Conservation (phyloP, 2,797 vertebrate species). For the Sebastolobus altivelis region DNA sequence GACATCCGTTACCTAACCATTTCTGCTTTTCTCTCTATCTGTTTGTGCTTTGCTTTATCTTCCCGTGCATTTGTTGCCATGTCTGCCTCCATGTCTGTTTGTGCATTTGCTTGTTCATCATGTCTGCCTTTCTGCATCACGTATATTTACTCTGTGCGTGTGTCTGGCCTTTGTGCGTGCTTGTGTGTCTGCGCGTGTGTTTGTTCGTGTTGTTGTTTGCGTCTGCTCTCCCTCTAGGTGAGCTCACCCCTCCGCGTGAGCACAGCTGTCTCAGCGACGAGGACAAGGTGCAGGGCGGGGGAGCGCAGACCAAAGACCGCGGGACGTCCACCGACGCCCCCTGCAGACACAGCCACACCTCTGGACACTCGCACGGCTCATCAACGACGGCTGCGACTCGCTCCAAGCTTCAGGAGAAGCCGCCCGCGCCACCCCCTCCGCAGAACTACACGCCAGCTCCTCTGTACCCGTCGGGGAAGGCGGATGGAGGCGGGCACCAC, state of each 20-base stretch:
- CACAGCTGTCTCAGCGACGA: conserved; percentile 97
- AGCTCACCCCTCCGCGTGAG: conserved; percentile 91
- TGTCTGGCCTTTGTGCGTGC: conserved; percentile 33
- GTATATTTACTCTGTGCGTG: conserved; percentile 25
- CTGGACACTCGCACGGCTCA: conserved; percentile 82
- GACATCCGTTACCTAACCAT: conserved; percentile 70
- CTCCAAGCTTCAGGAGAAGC: conserved; percentile 80
- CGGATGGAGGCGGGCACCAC: conserved; percentile 79
- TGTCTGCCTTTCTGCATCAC: conserved; percentile 30
- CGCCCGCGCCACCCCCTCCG: conserved; percentile 71
- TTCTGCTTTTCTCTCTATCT: conserved; percentile 49
- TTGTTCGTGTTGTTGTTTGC: conserved; percentile 21
- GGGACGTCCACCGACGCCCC: conserved; percentile 95
- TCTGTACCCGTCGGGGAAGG: conserved; percentile 66
- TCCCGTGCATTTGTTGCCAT: conserved; percentile 39
- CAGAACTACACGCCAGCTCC: conserved; percentile 82
- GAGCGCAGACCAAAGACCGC: conserved; percentile 93
- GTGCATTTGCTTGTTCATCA: not conserved
- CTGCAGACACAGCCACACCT: conserved; percentile 85
- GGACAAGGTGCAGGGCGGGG: conserved; percentile 90
- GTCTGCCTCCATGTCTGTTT: conserved; percentile 20
- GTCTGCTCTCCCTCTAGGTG: conserved; percentile 81
- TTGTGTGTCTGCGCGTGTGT: conserved; percentile 20
- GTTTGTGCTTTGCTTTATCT: conserved; percentile 31
- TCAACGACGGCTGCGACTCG: conserved; percentile 44